Evolutionary conservation across 2,113 vertebrate species (phyloP).

Genomic region (Spermophilus dauricus): DNA sequence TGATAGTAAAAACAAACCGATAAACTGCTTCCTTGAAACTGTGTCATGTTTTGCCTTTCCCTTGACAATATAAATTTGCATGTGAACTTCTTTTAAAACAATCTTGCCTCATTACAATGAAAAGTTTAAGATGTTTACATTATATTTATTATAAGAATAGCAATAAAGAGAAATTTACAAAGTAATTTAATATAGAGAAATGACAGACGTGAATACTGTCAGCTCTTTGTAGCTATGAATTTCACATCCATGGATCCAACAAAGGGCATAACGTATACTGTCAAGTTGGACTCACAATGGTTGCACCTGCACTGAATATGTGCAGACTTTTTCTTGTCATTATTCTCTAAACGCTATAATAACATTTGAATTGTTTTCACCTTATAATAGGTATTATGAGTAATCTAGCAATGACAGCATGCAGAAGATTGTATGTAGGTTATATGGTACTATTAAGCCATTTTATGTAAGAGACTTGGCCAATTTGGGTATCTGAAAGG

Average conservation of each 20-base stretch:
- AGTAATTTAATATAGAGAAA: not conserved
- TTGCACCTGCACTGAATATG: not conserved
- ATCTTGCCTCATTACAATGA: not conserved
- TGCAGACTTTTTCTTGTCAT: not conserved
- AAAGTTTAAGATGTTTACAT: not conserved
- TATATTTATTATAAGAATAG: not conserved
- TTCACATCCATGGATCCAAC: not conserved
- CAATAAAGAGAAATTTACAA: not conserved
- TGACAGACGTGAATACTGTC: not conserved
- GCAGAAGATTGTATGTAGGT: not conserved
- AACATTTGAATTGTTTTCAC: not conserved
- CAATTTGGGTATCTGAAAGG: not conserved
- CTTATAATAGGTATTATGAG: not conserved
- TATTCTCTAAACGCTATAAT: not conserved
- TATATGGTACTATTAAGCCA: not conserved
- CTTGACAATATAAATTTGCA: not conserved
- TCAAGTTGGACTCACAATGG: not conserved
- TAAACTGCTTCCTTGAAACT: not conserved
- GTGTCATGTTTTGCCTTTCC: not conserved
- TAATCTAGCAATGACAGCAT: not conserved
- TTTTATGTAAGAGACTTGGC: not conserved
- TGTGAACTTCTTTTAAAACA: not conserved
- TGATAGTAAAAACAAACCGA: not conserved
- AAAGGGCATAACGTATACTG: not conserved
- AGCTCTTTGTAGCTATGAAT: not conserved